phyloP scores from a whole-genome alignment of 2,888 invertebrate species.

The Himalopsyche tibetana region DNA sequence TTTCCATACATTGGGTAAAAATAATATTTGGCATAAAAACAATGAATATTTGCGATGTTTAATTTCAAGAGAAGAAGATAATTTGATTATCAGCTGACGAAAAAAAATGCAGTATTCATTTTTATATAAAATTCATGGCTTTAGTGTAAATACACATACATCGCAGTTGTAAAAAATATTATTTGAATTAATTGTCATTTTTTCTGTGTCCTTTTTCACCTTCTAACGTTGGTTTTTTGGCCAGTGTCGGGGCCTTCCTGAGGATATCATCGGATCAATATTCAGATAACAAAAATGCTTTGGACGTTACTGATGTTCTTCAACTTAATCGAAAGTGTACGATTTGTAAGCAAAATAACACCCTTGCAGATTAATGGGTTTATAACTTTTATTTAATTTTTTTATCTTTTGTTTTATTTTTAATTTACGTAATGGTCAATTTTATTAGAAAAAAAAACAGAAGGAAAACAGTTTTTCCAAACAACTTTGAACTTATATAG shows the following conservation, averaged over 20 bases:
- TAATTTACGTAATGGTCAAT: neutral
- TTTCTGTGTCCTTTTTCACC: constrained; percentile 48
- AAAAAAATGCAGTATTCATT: neutral
- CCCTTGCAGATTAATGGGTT: constrained; percentile 30
- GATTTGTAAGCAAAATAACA: constrained; percentile 29
- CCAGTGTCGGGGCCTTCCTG: constrained; percentile 66
- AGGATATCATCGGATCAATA: constrained; percentile 17
- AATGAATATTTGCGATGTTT: too few relatives aligned
- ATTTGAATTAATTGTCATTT: constrained; percentile 47
- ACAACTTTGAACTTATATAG: too few relatives aligned
- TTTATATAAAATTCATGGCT: neutral
- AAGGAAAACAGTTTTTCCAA: too few relatives aligned
- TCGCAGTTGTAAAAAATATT: neutral
- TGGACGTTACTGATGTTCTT: constrained; percentile 56
- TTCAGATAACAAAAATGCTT: constrained; percentile 49
- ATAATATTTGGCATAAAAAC: too few relatives aligned
- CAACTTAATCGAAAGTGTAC: constrained; percentile 46
- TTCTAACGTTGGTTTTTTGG: constrained; percentile 66
- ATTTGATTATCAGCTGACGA: neutral
- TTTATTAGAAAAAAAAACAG: neutral
- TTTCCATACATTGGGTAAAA: too few relatives aligned
- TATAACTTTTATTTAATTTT: neutral
- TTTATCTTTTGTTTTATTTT: neutral
- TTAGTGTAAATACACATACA: neutral
- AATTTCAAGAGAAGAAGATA: neutral